Percentiles rank a stretch among this genome's conserved stretches.
Conservation (phyloP, 2,113 vertebrate species). For the Pardalotus punctatus region DNA sequence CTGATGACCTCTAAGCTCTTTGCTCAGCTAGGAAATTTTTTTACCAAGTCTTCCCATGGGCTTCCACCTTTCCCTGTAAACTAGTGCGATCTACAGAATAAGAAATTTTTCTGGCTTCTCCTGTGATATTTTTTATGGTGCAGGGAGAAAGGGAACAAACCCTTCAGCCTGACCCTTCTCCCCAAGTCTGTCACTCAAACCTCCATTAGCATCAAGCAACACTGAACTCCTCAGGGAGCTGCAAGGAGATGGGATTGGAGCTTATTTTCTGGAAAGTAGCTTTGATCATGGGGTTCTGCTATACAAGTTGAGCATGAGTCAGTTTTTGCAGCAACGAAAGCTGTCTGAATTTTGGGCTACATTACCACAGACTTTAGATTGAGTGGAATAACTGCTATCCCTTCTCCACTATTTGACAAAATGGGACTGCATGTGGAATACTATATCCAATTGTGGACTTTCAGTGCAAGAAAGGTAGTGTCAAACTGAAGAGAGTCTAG, state of each 20-base stretch:
- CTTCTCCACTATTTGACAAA: background rate
- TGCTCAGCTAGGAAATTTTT: background rate
- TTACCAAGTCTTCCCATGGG: background rate
- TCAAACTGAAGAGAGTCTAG: background rate
- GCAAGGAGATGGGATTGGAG: background rate
- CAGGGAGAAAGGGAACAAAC: background rate
- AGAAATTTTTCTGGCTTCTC: background rate
- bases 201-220: background rate
- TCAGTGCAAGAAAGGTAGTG: background rate
- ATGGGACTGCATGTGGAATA: background rate
- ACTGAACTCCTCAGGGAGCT: background rate
- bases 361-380: background rate
- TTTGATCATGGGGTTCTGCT: background rate
- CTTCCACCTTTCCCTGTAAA: background rate
- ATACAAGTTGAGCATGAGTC: background rate
- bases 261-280: background rate
- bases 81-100: background rate
- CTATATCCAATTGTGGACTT: background rate
- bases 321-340: background rate
- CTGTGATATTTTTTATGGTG: background rate
- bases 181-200: background rate
- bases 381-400: background rate
- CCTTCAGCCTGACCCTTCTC: background rate
- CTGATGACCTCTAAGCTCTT: background rate
- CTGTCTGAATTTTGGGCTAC: background rate